phyloP scores from a whole-genome alignment of 1,140 invertebrate genomes.

The Globodera ellingtonae region DNA sequence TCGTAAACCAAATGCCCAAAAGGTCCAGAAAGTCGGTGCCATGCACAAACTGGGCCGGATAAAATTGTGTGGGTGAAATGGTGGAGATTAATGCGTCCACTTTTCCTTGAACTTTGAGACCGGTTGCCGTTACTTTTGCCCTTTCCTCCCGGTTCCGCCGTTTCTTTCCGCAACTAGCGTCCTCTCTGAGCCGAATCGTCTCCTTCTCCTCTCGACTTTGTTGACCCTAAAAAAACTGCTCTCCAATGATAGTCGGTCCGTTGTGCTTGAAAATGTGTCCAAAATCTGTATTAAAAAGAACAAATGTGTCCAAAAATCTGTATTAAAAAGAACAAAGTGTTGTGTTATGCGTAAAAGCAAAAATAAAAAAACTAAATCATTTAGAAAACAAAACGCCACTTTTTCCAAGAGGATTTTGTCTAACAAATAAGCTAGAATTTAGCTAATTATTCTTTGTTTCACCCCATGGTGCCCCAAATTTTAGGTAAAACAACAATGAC shows the following conservation, averaged over 20 bases:
- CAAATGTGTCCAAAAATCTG: slow-evolving; percentile 13
- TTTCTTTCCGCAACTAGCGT: background rate
- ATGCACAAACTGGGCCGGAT: slow-evolving; percentile 94
- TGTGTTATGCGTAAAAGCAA: too few species aligned
- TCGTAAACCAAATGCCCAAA: slow-evolving; percentile 80
- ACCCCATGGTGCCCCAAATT: too few species aligned
- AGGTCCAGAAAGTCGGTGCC: slow-evolving; percentile 93
- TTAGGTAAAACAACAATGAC: too few species aligned
- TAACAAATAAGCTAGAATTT: too few species aligned
- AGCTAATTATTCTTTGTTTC: too few species aligned
- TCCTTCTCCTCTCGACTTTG: background rate
- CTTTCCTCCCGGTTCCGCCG: background rate
- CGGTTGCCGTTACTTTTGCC: background rate
- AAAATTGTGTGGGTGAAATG: slow-evolving; percentile 86
- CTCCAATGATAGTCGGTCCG: slow-evolving; percentile 37
- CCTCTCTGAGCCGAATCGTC: background rate
- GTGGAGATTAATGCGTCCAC: slow-evolving; percentile 80
- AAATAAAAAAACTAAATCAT: too few species aligned
- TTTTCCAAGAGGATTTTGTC: too few species aligned
- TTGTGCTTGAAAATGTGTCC: slow-evolving; percentile 25
- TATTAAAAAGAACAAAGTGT: too few species aligned
- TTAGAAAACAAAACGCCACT: too few species aligned
- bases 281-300: background rate
- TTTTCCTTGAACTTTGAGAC: background rate
- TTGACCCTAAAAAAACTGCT: slow-evolving; percentile 31